Evolutionary conservation across 2,797 vertebrate species (phyloP), one percentile per base, ranked within the genome.

Genomic region (Heterohyrax brucei): DNA sequence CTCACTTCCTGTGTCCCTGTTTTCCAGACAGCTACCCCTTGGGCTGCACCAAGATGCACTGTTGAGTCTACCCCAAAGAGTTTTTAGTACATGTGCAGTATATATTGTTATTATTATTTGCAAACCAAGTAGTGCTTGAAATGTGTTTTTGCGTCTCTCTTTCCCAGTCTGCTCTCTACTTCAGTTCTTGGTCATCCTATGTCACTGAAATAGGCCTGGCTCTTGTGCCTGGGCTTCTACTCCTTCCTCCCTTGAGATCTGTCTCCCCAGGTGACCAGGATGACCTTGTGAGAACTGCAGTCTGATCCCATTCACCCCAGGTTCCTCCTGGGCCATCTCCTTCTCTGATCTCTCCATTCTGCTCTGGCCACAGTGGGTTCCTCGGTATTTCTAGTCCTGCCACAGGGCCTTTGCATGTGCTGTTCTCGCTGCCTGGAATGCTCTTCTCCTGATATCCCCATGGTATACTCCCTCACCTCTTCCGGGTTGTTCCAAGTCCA

Each of bases 11-110:
- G 33, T 30, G 70, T 75, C 1, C 16, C 3, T 50, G 3, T 13
- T n/a, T 73, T 4, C 39, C 12, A 22, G 14, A 12, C 48, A n/a
- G 30, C 46, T 18, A 30, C 13, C 5, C 4, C 6, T 5, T 33
- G 16, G 0, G 5, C 73, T 44, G 39, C 0, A 7, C 44, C 1
- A 44, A 86, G 66, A 24, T 53, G 16, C 21, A 28, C 5, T 59
- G 1, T 48, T 0, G 16, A 16, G 61, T 10, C 62, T 30, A 1
- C 19, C 1, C 21, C 7, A 1, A 26, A 19, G 3, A 33, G 83
- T n/a, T n/a, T n/a, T n/a, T n/a, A n/a, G n/a, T n/a, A n/a, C n/a
- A n/a, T n/a, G n/a, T n/a, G n/a, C n/a, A n/a, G n/a, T n/a, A n/a
- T n/a, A n/a, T 8, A 53, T 13, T 53, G 13, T 64, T 68, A 30